Evolutionary conservation across 2,888 invertebrate species (phyloP).

Genomic region (Ectropis crepuscularia): DNA sequence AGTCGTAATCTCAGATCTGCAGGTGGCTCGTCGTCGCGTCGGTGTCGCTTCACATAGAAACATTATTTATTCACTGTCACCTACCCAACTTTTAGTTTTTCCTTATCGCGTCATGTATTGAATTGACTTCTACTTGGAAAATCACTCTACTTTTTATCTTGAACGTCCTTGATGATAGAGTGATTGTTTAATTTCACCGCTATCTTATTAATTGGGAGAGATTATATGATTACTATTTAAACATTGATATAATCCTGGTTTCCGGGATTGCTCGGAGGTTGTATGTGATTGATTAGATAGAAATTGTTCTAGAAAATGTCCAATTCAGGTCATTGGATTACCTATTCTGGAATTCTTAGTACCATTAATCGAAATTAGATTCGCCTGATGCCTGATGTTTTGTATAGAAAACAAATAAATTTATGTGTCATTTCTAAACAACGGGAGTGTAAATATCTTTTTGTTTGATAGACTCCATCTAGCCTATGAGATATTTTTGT

Average conservation of each 20-base stretch:
- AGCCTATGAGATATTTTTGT: too few species aligned
- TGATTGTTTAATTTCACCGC: slow-evolving; percentile 18
- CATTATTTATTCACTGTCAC: slow-evolving; percentile 19
- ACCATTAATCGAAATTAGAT: background rate
- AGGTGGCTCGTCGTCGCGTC: slow-evolving; percentile 7
- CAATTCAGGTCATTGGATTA: background rate
- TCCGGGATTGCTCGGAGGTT: slow-evolving; percentile 9
- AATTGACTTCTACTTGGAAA: slow-evolving; percentile 15
- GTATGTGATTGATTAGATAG: slow-evolving; percentile 4
- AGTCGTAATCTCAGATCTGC: background rate
- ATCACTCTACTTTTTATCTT: slow-evolving; percentile 20
- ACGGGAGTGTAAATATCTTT: too few species aligned
- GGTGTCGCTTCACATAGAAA: slow-evolving; percentile 13
- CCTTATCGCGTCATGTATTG: slow-evolving; percentile 18
- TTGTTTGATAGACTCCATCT: too few species aligned
- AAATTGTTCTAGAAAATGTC: slow-evolving; percentile 2
- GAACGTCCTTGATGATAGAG: slow-evolving; percentile 11
- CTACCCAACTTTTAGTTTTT: slow-evolving; percentile 13
- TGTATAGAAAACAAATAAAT: too few species aligned
- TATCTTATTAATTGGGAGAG: slow-evolving; percentile 23
- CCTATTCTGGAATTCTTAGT: background rate
- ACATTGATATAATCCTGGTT: slow-evolving; percentile 11
- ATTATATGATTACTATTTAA: slow-evolving; percentile 11
- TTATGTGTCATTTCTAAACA: too few species aligned
- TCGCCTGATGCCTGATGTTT: too few species aligned